These are phyloP conservation scores for Philopedon plagiatum DNA, from an alignment of 2,888 invertebrate species.

Conservation along the genomic window DNA sequence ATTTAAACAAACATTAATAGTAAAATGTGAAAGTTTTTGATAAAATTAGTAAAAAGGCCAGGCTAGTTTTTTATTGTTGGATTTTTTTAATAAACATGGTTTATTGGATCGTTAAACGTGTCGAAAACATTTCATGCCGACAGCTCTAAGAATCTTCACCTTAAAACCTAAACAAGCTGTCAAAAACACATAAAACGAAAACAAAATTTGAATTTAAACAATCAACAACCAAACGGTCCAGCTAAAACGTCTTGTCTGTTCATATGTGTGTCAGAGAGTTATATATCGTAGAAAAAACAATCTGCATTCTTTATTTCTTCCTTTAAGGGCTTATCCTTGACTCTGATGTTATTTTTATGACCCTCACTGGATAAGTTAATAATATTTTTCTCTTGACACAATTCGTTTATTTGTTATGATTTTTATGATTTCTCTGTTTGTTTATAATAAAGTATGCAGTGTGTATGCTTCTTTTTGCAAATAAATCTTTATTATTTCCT, in stretches of 20 bases:
- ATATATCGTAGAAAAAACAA: too few relatives aligned
- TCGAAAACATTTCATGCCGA: conserved; percentile 33
- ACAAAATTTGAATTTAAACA: too few relatives aligned
- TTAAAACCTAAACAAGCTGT: conserved; percentile 33
- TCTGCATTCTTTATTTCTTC: neutral
- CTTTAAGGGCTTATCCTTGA: neutral
- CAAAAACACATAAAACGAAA: conserved; percentile 27
- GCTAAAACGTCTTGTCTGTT: too few relatives aligned
- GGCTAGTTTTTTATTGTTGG: too few relatives aligned
- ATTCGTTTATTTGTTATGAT: conserved; percentile 3
- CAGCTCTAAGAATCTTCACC: conserved; percentile 32
- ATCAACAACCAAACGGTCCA: too few relatives aligned
- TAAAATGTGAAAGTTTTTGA: too few relatives aligned
- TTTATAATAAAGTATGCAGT: conserved; percentile 16
- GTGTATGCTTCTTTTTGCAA: conserved; percentile 15
- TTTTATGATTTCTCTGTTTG: neutral
- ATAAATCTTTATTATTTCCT: conserved; percentile 12
- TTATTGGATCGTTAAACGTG: conserved; percentile 28
- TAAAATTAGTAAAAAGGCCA: too few relatives aligned
- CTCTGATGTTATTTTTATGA: neutral
- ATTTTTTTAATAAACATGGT: conserved; percentile 27
- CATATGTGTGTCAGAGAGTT: too few relatives aligned
- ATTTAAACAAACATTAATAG: too few relatives aligned
- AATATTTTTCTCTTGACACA: conserved; percentile 7
- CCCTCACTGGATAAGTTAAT: neutral